A percentile compares a stretch with the other conserved stretches of the same genome.
phyloP scores from a whole-genome alignment of 2,888 invertebrate genomes.

The Liodrosophila aerea region DNA sequence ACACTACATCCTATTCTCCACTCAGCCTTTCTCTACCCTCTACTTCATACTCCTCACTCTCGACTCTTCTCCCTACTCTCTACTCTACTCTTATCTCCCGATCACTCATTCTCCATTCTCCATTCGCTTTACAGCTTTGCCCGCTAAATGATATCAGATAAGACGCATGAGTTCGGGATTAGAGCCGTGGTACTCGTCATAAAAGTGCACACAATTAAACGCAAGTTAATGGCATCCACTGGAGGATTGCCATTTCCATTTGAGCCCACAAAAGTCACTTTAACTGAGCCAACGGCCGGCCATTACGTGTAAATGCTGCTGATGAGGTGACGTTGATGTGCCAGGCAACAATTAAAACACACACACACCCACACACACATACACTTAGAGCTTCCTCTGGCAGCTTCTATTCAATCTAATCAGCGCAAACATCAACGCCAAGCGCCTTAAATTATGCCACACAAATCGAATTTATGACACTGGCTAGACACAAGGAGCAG shows the following conservation, averaged over 20 bases:
- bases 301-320: constrained; percentile 78
- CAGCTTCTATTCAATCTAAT: constrained; percentile 63
- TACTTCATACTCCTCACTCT: neutral
- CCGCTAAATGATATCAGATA: constrained; percentile 29
- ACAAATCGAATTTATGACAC: constrained; percentile 76
- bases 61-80: neutral
- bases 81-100: constrained; percentile 32
- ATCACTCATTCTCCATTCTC: constrained; percentile 52
- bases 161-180: constrained; percentile 66
- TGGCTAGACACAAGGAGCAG: constrained; percentile 6
- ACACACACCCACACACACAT: constrained; percentile 1
- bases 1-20: too few relatives aligned
- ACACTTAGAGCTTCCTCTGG: constrained; percentile 14
- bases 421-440: constrained; percentile 61
- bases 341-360: constrained; percentile 65
- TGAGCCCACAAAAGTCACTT: constrained; percentile 57
- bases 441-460: constrained; percentile 70
- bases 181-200: constrained; percentile 60
- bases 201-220: constrained; percentile 77
- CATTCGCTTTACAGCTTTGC: constrained; percentile 51
- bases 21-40: too few relatives aligned
- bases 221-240: constrained; percentile 70
- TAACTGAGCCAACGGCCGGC: constrained; percentile 49
- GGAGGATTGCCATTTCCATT: constrained; percentile 48
- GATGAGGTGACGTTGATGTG: constrained; percentile 74